Conservation (phyloP, 2,113 vertebrate species). For the Pica pica region DNA sequence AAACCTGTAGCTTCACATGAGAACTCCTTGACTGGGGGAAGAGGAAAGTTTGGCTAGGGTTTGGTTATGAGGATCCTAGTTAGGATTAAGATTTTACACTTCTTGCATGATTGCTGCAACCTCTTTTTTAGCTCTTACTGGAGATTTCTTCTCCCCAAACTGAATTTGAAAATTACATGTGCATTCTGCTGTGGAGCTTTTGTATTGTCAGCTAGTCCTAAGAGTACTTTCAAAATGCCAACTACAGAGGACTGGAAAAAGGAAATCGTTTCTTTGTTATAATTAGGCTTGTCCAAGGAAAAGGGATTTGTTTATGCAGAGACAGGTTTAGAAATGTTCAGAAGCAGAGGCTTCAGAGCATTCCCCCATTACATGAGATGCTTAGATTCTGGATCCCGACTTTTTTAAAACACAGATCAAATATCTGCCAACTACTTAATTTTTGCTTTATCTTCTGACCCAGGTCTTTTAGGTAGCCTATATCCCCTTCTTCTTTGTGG, state of each 20-base stretch:
- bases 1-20: accelerated
- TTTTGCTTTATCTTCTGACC: background rate
- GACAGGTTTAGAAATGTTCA: background rate
- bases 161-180: background rate
- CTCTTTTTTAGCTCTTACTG: background rate
- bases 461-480: background rate
- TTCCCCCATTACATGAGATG: background rate
- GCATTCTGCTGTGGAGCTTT: background rate
- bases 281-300: background rate
- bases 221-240: background rate
- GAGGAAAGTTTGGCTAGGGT: background rate
- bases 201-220: background rate
- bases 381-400: background rate
- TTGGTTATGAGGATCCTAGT: background rate
- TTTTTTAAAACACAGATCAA: background rate
- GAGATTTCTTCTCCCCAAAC: background rate
- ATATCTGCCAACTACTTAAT: background rate
- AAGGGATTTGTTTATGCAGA: background rate
- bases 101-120: background rate
- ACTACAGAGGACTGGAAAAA: background rate
- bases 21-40: background rate
- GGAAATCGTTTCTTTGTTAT: background rate
- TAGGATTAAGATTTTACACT: background rate
- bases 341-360: background rate
- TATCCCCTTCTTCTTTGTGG: background rate